phyloP scores from a whole-genome alignment of 2,888 invertebrate species.

The Coecobrya sp. region DNA sequence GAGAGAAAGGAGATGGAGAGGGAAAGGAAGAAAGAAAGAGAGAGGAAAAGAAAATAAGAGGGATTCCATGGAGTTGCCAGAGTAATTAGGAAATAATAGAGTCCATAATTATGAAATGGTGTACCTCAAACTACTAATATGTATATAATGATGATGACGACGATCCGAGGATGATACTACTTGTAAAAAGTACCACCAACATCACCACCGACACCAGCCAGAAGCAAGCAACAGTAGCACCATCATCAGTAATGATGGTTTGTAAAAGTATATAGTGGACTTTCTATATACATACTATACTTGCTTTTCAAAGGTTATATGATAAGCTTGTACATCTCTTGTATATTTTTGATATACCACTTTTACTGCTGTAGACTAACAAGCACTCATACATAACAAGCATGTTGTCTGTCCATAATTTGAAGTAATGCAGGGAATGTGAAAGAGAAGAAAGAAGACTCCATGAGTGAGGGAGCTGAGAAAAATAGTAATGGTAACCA shows the following conservation, averaged over 20 bases:
- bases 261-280: not conserved
- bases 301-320: not conserved
- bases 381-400: constrained; percentile 57
- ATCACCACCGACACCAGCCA: constrained; percentile 42
- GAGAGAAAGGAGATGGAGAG: constrained; percentile 57
- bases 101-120: constrained; percentile 85
- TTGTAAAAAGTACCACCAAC: constrained; percentile 40
- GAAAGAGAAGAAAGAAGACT: constrained; percentile 19
- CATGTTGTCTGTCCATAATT: constrained; percentile 58
- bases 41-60: constrained; percentile 51
- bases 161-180: constrained; percentile 54
- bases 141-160: constrained; percentile 73
- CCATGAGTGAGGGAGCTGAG: constrained; percentile 9
- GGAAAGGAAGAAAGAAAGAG: constrained; percentile 34
- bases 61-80: constrained; percentile 75
- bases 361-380: not conserved
- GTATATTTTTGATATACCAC: not conserved
- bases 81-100: constrained; percentile 86
- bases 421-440: constrained; percentile 36
- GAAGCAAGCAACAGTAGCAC: not conserved
- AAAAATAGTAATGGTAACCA: constrained; percentile 30
- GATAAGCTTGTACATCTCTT: constrained; percentile 10
- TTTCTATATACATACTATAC: not conserved
- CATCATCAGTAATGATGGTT: not conserved
- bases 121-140: constrained; percentile 77